Percentiles rank a stretch among this genome's conserved stretches.
phyloP scores from a whole-genome alignment of 2,888 invertebrate genomes.

The Platycheirus albimanus region DNA sequence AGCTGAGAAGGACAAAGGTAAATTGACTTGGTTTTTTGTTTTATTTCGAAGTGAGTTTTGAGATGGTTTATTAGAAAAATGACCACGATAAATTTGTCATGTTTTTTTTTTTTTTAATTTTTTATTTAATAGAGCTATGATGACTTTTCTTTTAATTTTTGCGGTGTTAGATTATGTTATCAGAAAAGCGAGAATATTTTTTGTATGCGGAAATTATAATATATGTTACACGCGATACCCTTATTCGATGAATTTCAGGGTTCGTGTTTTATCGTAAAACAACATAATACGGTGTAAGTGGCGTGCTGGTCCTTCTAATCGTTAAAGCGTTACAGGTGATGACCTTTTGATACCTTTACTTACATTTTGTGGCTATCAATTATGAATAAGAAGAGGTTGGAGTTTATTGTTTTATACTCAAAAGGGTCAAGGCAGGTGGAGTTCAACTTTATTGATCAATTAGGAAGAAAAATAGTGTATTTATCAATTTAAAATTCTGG shows the following conservation, averaged over 20 bases:
- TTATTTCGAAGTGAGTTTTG: too few relatives aligned
- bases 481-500: too few relatives aligned
- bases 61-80: too few relatives aligned
- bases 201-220: slow-evolving; percentile 17
- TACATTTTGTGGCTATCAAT: slow-evolving; percentile 14
- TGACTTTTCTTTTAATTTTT: not conserved
- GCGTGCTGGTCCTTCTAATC: slow-evolving; percentile 5
- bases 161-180: slow-evolving; percentile 13
- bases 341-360: slow-evolving; percentile 10
- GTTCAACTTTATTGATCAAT: too few relatives aligned
- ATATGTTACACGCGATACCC: slow-evolving; percentile 26
- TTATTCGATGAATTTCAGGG: slow-evolving; percentile 9
- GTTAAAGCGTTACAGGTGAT: slow-evolving; percentile 19
- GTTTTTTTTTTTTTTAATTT: not conserved
- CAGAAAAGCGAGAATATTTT: slow-evolving; percentile 13
- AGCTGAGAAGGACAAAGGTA: slow-evolving; percentile 91
- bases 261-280: slow-evolving; percentile 19
- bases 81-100: not conserved
- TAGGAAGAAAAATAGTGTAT: too few relatives aligned
- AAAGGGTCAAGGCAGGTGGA: not conserved
- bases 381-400: not conserved
- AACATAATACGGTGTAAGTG: slow-evolving; percentile 16
- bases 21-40: slow-evolving; percentile 74
- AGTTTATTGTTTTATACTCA: not conserved
- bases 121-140: too few relatives aligned